Conservation (phyloP, 2,113 vertebrate species). For the Hymenochirus boettgeri region DNA sequence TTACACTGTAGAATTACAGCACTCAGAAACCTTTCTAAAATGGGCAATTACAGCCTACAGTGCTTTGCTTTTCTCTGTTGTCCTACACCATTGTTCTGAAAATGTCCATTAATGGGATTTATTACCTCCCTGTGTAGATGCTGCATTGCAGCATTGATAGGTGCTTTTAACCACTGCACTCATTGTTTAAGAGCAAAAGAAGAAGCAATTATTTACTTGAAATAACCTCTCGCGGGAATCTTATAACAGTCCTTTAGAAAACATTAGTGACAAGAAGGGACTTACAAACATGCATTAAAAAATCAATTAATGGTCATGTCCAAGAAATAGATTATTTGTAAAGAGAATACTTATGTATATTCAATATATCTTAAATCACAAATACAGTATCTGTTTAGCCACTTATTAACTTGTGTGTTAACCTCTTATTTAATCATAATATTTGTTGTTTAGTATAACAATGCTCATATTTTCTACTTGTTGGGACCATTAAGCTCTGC, state of each 20-base stretch:
- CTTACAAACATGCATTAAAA: slow-evolving; percentile 19
- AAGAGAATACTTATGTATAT: neutral
- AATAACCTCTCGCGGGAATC: slow-evolving; percentile 29
- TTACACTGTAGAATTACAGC: neutral
- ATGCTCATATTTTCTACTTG: too few species aligned
- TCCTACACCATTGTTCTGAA: neutral
- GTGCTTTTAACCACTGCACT: neutral
- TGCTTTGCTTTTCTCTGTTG: neutral
- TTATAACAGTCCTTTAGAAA: slow-evolving; percentile 25
- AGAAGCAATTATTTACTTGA: slow-evolving; percentile 35
- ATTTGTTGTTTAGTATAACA: too few species aligned
- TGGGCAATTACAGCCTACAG: neutral
- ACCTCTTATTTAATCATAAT: too few species aligned
- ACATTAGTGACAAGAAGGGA: slow-evolving; percentile 27
- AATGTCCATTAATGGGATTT: slow-evolving; percentile 1
- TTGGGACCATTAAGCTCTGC: too few species aligned
- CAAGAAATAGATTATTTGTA: slow-evolving; percentile 8
- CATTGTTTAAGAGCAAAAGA: slow-evolving; percentile 16
- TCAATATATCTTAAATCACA: neutral
- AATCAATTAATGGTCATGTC: slow-evolving; percentile 20
- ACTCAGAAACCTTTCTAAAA: neutral
- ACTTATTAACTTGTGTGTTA: too few species aligned
- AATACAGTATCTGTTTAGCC: too few species aligned
- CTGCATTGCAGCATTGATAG: neutral
- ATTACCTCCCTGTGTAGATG: slow-evolving; percentile 9